Evolutionary conservation across 2,113 vertebrate species (phyloP).

Genomic region (Microcebus murinus): DNA sequence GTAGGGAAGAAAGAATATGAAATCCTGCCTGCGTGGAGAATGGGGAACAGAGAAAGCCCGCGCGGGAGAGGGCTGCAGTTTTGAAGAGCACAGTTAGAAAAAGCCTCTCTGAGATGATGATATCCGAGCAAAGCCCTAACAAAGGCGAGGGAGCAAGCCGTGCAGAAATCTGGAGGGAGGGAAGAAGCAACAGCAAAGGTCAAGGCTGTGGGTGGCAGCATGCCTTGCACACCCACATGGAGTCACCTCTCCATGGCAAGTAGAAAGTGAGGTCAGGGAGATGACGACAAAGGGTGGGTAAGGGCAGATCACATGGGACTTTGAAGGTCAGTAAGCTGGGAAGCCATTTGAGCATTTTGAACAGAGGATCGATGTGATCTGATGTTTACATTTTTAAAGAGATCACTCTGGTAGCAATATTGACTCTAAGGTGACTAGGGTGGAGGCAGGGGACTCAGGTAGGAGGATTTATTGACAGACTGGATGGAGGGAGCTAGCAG

Average conservation of each 20-base stretch:
- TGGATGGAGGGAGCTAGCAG: neutral
- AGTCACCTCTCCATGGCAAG: neutral
- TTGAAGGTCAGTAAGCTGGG: neutral
- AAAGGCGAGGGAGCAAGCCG: neutral
- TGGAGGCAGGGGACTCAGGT: neutral
- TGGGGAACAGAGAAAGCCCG: neutral
- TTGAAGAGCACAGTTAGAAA: neutral
- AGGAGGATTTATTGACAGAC: neutral
- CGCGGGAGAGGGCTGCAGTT: rapidly evolving
- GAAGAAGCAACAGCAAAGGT: neutral
- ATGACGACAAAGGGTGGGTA: too few relatives aligned
- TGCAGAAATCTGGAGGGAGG: neutral
- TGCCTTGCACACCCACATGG: rapidly evolving
- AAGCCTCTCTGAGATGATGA: neutral
- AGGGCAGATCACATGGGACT: neutral
- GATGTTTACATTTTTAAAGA: neutral
- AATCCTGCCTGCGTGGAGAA: neutral
- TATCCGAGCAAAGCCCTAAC: neutral
- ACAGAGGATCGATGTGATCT: neutral
- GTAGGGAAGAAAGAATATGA: neutral
- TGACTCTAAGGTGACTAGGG: neutral
- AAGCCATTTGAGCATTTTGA: neutral
- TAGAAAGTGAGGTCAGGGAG: neutral
- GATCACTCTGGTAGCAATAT: neutral
- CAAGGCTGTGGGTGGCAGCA: neutral